These are phyloP conservation scores for Aphodius granarius DNA, from an alignment of 2,888 invertebrate species.

Conservation along the genomic window DNA sequence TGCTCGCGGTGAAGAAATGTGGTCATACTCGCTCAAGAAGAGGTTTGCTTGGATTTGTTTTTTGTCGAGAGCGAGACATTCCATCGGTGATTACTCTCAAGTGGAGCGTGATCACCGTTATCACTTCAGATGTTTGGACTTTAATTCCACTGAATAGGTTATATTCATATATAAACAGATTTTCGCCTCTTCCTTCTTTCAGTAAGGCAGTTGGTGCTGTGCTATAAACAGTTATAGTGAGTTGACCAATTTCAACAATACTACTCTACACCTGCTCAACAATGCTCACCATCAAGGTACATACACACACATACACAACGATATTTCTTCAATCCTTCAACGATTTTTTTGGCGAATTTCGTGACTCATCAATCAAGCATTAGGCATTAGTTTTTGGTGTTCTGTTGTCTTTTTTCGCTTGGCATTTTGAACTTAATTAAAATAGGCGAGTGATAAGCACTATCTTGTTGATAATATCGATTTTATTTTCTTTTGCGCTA, in stretches of 20 bases:
- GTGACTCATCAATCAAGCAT: neutral
- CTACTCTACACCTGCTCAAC: no score
- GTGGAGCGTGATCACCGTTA: conserved; percentile 7
- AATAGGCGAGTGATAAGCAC: neutral
- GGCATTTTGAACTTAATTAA: neutral
- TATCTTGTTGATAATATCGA: neutral
- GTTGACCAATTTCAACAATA: neutral
- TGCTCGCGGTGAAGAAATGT: no score
- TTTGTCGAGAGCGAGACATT: neutral
- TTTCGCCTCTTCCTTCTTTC: conserved; percentile 1
- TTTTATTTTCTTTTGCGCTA: neutral
- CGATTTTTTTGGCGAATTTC: no score
- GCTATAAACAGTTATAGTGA: neutral
- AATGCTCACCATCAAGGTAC: neutral
- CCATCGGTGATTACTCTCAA: neutral
- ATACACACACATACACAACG: no score
- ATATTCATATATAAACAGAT: conserved; percentile 14
- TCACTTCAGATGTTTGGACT: conserved; percentile 1
- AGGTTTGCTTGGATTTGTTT: neutral
- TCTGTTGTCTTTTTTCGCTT: neutral
- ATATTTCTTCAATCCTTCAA: no score
- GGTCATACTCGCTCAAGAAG: no score
- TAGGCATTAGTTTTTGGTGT: no score
- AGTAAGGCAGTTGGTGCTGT: neutral
- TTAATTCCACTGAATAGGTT: conserved; percentile 13